phyloP scores from a whole-genome alignment of 2,113 vertebrate genomes.

The Clarias magur region DNA sequence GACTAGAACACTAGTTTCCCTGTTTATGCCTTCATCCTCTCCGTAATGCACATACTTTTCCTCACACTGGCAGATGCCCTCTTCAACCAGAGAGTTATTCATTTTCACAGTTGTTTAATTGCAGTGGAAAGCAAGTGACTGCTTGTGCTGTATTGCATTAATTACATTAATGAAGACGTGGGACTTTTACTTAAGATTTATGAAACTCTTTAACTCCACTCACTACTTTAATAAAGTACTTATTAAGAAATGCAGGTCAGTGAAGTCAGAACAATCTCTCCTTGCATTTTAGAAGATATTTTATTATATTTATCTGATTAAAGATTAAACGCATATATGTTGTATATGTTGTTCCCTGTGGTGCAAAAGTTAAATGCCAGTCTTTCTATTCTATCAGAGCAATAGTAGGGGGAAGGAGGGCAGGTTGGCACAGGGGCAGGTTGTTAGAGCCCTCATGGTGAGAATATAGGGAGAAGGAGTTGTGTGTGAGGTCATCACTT shows the following conservation, averaged over 20 bases:
- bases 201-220: not conserved
- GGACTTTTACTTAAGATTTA: not conserved
- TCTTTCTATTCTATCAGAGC: not conserved
- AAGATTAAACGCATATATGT: not conserved
- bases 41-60: constrained; percentile 47
- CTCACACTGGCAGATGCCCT: constrained; percentile 28
- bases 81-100: constrained; percentile 55
- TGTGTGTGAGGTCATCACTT: too few species aligned
- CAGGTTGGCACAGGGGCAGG: too few species aligned
- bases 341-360: not conserved
- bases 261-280: not conserved
- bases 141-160: not conserved
- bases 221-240: not conserved
- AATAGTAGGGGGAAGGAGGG: not conserved
- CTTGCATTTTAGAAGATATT: not conserved
- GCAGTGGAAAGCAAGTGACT: constrained; percentile 2
- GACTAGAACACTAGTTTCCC: not conserved
- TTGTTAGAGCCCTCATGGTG: too few species aligned
- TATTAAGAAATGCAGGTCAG: not conserved
- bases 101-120: constrained; percentile 57
- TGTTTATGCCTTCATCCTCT: not conserved
- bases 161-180: not conserved
- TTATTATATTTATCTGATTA: too few species aligned
- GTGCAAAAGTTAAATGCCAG: not conserved
- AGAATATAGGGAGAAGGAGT: too few species aligned